phyloP scores from a whole-genome alignment of 2,113 vertebrate species.

The Tupaia chinensis region DNA sequence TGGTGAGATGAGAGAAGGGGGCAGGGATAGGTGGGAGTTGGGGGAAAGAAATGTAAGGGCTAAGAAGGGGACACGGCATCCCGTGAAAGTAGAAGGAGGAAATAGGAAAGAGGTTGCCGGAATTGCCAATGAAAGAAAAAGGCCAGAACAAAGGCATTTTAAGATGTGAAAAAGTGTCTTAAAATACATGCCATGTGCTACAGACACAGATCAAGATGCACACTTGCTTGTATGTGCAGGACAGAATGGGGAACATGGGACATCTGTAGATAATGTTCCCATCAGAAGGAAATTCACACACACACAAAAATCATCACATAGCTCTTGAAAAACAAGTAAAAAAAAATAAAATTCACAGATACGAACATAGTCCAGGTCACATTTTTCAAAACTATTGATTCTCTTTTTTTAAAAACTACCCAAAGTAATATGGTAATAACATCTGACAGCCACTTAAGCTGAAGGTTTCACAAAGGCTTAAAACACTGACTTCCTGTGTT shows the following conservation, averaged over 20 bases:
- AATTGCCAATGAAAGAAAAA: slow-evolving; percentile 34
- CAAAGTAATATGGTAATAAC: slow-evolving; percentile 66
- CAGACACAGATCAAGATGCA: slow-evolving; percentile 34
- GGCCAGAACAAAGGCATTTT: slow-evolving; percentile 31
- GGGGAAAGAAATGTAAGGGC: not conserved
- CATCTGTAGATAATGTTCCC: slow-evolving; percentile 8
- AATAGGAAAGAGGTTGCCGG: not conserved
- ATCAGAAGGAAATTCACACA: slow-evolving; percentile 49
- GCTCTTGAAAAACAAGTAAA: slow-evolving; percentile 37
- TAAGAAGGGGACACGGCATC: too few species aligned
- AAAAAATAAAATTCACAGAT: slow-evolving; percentile 44
- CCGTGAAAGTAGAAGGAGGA: not conserved
- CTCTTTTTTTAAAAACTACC: slow-evolving; percentile 46
- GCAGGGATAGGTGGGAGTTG: accelerated
- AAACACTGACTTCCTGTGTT: slow-evolving; percentile 47
- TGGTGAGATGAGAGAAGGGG: not conserved
- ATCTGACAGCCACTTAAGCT: slow-evolving; percentile 62
- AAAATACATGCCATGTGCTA: slow-evolving; percentile 52
- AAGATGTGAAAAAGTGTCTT: slow-evolving; percentile 48
- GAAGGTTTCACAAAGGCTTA: slow-evolving; percentile 59
- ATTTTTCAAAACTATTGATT: slow-evolving; percentile 67
- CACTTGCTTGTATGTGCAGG: slow-evolving; percentile 21
- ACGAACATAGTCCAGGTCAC: not conserved
- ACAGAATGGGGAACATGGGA: not conserved
- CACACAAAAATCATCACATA: slow-evolving; percentile 14